Evolutionary conservation across 2,888 invertebrate genomes (phyloP).

Genomic region (Ichneumon xanthorius): DNA sequence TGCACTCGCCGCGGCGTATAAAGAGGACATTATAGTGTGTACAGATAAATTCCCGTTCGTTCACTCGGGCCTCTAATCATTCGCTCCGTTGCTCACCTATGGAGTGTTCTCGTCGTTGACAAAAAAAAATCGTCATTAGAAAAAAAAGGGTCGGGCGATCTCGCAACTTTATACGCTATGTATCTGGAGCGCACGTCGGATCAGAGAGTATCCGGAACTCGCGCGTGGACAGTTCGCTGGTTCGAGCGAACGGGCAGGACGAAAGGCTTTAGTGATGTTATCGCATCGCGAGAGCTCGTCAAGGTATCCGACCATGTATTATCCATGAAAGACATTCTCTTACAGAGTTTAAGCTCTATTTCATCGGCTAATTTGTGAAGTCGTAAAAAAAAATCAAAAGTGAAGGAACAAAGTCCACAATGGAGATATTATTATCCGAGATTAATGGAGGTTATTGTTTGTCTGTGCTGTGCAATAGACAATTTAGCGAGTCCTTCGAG

Average conservation of each 20-base stretch:
- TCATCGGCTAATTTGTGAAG: not conserved
- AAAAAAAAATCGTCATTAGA: not conserved
- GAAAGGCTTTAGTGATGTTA: conserved; percentile 39
- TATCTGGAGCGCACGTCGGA: conserved; percentile 36
- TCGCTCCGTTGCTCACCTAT: conserved; percentile 51
- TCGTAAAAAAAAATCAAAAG: not conserved
- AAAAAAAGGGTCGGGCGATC: conserved; percentile 38
- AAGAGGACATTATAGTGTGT: not conserved
- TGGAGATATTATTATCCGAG: not conserved
- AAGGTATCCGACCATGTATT: conserved; percentile 35
- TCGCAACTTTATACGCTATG: conserved; percentile 36
- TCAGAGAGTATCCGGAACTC: conserved; percentile 61
- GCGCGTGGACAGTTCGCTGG: conserved; percentile 58
- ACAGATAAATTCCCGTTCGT: conserved; percentile 43
- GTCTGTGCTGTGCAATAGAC: not conserved
- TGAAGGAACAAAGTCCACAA: not conserved
- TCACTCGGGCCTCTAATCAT: conserved; percentile 54
- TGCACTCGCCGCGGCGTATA: not conserved
- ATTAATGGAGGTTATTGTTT: not conserved
- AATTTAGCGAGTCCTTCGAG: not conserved
- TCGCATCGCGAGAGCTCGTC: conserved; percentile 24
- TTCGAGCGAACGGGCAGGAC: conserved; percentile 59
- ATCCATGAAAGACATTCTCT: not conserved
- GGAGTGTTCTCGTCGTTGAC: conserved; percentile 8
- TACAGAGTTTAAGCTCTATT: not conserved